Evolutionary conservation across 2,797 vertebrate species (phyloP).

Genomic region (Mareca penelope): DNA sequence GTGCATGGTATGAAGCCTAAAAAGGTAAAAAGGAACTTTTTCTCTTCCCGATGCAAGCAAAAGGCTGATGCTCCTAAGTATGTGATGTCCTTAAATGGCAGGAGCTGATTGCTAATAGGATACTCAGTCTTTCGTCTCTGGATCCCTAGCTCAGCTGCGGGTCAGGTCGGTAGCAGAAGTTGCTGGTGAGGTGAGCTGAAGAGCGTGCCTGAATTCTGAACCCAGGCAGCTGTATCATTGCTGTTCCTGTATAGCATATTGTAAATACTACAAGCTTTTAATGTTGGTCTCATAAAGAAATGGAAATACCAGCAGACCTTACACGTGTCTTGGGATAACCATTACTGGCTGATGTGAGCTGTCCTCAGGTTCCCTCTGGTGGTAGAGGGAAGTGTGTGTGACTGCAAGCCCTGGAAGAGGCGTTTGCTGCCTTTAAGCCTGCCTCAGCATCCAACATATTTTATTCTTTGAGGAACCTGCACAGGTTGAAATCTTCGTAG

Average conservation of each 20-base stretch:
- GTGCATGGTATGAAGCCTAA: neutral
- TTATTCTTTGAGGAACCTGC: neutral
- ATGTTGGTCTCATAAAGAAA: rapidly evolving
- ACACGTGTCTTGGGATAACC: rapidly evolving
- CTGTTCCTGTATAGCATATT: rapidly evolving
- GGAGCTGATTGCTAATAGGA: conserved; percentile 18
- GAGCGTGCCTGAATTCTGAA: neutral
- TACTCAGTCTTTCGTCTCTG: neutral
- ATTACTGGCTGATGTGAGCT: neutral
- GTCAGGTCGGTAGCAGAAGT: neutral
- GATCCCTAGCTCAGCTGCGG: conserved; percentile 6
- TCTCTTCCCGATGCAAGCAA: neutral
- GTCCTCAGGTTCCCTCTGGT: conserved; percentile 55
- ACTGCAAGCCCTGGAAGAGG: neutral
- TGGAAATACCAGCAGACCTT: neutral
- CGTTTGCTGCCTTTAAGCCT: neutral
- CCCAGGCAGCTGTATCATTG: rapidly evolving
- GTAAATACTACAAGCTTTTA: neutral
- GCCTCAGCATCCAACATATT: neutral
- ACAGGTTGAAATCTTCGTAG: neutral
- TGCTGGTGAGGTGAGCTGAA: neutral
- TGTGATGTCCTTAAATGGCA: neutral
- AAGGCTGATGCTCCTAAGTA: neutral
- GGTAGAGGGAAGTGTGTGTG: neutral
- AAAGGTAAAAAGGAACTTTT: neutral